These are phyloP conservation scores for Eugnorisma glareosa DNA, from an alignment of 2,888 invertebrate genomes.

Conservation along the genomic window DNA sequence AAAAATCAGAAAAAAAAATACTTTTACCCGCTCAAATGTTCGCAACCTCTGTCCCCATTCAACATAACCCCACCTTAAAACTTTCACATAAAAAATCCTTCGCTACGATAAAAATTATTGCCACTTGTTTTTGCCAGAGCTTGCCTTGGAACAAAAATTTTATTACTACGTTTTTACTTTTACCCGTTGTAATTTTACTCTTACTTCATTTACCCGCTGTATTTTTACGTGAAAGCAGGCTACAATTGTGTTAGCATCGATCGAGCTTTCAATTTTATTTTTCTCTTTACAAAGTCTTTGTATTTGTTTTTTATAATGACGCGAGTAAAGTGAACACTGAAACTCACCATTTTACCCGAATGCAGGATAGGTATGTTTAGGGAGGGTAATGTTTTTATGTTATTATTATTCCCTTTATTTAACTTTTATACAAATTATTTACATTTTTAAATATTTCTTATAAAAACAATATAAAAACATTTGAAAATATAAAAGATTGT, in stretches of 20 bases:
- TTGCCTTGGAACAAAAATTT: conserved; percentile 25
- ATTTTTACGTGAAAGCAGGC: conserved; percentile 34
- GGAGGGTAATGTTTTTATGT: background rate
- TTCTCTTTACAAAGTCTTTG: background rate
- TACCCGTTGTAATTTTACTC: conserved; percentile 35
- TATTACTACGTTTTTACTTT: conserved; percentile 47
- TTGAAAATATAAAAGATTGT: too few species aligned
- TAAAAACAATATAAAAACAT: too few species aligned
- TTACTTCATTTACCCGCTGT: conserved; percentile 7
- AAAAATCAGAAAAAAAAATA: background rate
- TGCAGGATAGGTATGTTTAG: background rate
- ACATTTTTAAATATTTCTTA: too few species aligned
- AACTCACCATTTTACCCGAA: background rate
- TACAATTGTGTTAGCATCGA: conserved; percentile 33
- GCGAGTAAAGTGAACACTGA: background rate
- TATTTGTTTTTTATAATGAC: conserved; percentile 3
- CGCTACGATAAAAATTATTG: conserved; percentile 44
- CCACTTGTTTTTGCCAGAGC: conserved; percentile 40
- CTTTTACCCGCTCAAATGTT: background rate
- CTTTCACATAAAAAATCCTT: conserved; percentile 48
- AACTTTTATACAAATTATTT: too few species aligned
- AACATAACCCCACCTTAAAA: conserved; percentile 9
- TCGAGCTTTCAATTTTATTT: conserved; percentile 5
- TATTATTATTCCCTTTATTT: too few species aligned
- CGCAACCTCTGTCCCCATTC: background rate